phyloP scores from a whole-genome alignment of 2,888 invertebrate genomes.

The Charanyca ferruginea region DNA sequence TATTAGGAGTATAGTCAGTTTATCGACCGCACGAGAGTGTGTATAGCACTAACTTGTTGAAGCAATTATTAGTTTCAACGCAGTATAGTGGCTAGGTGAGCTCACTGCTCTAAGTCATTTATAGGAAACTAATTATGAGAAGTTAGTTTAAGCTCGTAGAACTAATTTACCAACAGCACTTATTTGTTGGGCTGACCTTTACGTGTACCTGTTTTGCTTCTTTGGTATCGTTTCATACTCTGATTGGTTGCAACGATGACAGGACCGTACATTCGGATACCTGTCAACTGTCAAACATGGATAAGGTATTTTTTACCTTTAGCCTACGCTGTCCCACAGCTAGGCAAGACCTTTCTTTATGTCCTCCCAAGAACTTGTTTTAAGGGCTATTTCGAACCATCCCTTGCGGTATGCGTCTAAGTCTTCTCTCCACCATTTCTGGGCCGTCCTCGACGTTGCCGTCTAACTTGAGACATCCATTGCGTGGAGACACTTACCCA shows the following conservation, averaged over 20 bases:
- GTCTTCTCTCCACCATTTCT: too few relatives aligned
- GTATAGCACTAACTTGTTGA: conserved; percentile 5
- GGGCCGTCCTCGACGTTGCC: too few relatives aligned
- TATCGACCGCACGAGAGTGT: neutral
- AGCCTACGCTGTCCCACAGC: too few relatives aligned
- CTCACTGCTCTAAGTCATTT: conserved; percentile 4
- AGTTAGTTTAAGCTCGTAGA: neutral
- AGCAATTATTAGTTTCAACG: conserved; percentile 20
- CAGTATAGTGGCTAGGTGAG: conserved; percentile 4
- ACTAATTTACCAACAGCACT: neutral
- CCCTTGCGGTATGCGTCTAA: too few relatives aligned
- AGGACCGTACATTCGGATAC: neutral
- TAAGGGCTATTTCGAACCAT: too few relatives aligned
- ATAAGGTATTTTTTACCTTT: too few relatives aligned
- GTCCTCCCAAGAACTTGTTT: too few relatives aligned
- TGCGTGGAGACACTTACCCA: too few relatives aligned
- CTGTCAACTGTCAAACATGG: too few relatives aligned
- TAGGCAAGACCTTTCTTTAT: too few relatives aligned
- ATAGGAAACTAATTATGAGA: neutral
- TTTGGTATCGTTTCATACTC: neutral
- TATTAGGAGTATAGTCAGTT: conserved; percentile 14
- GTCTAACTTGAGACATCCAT: too few relatives aligned
- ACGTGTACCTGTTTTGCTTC: neutral
- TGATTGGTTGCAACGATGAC: neutral
- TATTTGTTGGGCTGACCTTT: neutral